Percentiles rank a stretch among this genome's conserved stretches.
phyloP scores from a whole-genome alignment of 2,888 invertebrate species.

The Agrypnus murinus region DNA sequence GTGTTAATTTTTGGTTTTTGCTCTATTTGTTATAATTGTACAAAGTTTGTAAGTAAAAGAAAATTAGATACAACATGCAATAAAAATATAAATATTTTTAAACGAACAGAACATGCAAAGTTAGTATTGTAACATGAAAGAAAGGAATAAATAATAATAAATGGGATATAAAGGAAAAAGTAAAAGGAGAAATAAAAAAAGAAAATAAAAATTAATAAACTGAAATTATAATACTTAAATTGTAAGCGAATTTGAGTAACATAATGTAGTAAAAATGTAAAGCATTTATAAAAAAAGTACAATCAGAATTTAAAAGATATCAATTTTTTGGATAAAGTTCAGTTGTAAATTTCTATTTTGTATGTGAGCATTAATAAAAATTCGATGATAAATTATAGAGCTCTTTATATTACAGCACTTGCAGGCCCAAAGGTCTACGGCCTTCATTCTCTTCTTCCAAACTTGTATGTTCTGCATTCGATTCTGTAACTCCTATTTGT shows the following conservation, averaged over 20 bases:
- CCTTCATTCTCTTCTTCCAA: constrained; percentile 5
- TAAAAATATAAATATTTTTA: too few species aligned
- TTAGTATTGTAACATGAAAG: neutral
- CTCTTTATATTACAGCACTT: too few species aligned
- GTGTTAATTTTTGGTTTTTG: constrained; percentile 38
- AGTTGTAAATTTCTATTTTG: too few species aligned
- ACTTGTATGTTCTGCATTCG: neutral
- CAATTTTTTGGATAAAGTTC: too few species aligned
- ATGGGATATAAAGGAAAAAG: constrained; percentile 52
- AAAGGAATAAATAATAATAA: constrained; percentile 44
- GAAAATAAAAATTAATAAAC: constrained; percentile 57
- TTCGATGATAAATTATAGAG: too few species aligned
- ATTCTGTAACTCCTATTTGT: neutral
- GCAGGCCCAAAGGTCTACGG: too few species aligned
- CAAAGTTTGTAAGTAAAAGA: constrained; percentile 1
- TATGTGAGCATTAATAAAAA: too few species aligned
- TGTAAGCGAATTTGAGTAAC: constrained; percentile 10
- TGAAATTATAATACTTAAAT: constrained; percentile 62
- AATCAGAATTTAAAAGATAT: too few species aligned
- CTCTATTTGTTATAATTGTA: constrained; percentile 1
- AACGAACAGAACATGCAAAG: neutral
- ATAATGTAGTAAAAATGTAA: too few species aligned
- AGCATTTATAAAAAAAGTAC: too few species aligned
- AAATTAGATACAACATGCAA: neutral
- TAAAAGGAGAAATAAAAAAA: neutral